phyloP scores from a whole-genome alignment of 2,888 invertebrate genomes.

The Atrina japonica region DNA sequence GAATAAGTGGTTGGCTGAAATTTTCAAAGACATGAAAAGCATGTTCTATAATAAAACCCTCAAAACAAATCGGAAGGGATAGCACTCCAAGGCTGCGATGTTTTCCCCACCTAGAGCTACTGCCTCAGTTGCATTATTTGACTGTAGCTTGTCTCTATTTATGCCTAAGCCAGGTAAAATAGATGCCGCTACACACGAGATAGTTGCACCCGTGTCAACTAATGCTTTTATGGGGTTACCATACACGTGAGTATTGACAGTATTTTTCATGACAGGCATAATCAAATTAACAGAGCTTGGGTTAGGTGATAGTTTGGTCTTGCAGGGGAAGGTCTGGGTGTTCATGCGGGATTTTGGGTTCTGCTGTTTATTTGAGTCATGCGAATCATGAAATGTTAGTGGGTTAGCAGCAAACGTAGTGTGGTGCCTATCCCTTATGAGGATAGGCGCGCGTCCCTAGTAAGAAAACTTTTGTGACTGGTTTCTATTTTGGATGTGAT shows the following conservation, averaged over 20 bases:
- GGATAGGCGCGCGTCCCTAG: slow-evolving; percentile 25
- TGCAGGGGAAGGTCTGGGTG: no score
- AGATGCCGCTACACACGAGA: slow-evolving; percentile 18
- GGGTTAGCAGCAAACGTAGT: not conserved
- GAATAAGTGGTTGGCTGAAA: slow-evolving; percentile 6
- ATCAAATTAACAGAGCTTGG: slow-evolving; percentile 7
- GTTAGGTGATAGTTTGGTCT: no score
- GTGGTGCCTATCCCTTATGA: slow-evolving; percentile 18
- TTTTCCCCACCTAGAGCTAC: no score
- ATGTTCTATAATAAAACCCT: not conserved
- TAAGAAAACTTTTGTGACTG: not conserved
- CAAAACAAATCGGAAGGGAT: not conserved
- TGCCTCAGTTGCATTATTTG: not conserved
- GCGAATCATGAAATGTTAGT: slow-evolving; percentile 7
- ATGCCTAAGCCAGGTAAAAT: slow-evolving; percentile 4
- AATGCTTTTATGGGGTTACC: slow-evolving; percentile 23
- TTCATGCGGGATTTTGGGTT: no score
- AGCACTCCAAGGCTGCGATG: not conserved
- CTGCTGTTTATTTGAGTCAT: no score
- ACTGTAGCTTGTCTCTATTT: not conserved
- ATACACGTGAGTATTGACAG: slow-evolving; percentile 16
- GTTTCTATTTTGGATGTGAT: not conserved
- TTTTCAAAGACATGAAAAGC: slow-evolving; percentile 16
- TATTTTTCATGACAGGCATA: slow-evolving; percentile 19
- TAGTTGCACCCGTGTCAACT: slow-evolving; percentile 25